Base-by-base conservation (phyloP, 2,888 invertebrate genomes). In the Ornithoptera alexandrae region DNA sequence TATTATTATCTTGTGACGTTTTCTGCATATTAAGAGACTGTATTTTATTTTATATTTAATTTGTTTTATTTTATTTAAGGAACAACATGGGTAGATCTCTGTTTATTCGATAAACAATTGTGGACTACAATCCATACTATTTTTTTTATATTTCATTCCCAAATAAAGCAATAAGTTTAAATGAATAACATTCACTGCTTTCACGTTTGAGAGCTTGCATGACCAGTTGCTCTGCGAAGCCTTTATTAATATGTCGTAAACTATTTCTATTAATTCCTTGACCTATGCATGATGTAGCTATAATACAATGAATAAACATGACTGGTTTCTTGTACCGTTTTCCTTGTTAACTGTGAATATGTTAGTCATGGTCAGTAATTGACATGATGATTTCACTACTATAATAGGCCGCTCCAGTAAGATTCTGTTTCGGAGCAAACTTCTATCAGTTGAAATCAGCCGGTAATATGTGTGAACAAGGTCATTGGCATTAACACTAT, bases 351-450 rank as follows among this genome's bases (percentile, higher is more conserved):
- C 77, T 74, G 73, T 74, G 70, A 66, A 64, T 71, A 72, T 76
- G 79, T 76, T 77, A 77, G 82, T 82, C 83, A 82, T 77, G 78
- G 76, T 77, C 75, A 73, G 72, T 88, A 82, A 85, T 84, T 87
- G 85, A 78, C 78, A 81, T 76, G 82, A 81, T 88, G 84, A 89
- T 85, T 90, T 83, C 86, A 84, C 84, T 81, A 72, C 72, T 60
- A 50, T 59, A 62, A 67, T 24, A n/a, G 53, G 8, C 18, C n/a
- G n/a, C 53, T 53, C 18, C 18, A 53, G 15, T 46, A 53, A n/a
- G 18, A 53, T n/a, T 53, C 53, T 53, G n/a, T 7, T 53, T 53
- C 6, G n/a, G 53, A 53, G 18, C 53, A 53, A 53, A n/a, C 18
- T 53, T 53, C 18, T n/a, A 53, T 53, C 8, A n/a, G n/a, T 5